phyloP scores from a whole-genome alignment of 2,113 vertebrate species.

The Otis tarda region DNA sequence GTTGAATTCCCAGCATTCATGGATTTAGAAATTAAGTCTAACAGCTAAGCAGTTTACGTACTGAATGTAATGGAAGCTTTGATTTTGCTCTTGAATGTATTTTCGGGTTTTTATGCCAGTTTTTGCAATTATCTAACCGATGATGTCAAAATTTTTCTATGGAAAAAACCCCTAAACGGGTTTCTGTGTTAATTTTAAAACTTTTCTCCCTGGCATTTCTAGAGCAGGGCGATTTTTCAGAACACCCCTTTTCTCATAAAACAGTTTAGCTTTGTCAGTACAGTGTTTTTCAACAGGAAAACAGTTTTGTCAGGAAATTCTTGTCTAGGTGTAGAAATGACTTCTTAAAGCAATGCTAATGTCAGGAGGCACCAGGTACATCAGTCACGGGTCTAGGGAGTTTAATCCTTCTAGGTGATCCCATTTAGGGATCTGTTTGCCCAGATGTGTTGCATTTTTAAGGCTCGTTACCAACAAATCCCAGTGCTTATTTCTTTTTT shows the following conservation, averaged over 20 bases:
- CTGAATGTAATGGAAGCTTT: background rate
- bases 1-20: background rate
- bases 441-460: background rate
- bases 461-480: background rate
- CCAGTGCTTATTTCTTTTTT: fast-evolving
- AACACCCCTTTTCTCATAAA: background rate
- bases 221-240: background rate
- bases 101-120: background rate
- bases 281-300: background rate
- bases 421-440: background rate
- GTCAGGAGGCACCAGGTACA: background rate
- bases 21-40: background rate
- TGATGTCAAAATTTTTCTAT: background rate
- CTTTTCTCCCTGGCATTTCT: background rate
- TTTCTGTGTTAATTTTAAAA: background rate
- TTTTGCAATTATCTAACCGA: background rate
- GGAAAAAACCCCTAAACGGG: background rate
- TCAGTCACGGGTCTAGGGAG: background rate
- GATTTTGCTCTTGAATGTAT: background rate
- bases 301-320: background rate
- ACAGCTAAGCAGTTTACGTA: background rate
- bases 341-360: background rate
- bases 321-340: background rate
- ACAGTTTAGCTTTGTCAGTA: background rate
- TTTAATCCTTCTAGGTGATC: background rate